Conservation (phyloP, 2,797 vertebrate genomes). For the Borostomias antarcticus region DNA sequence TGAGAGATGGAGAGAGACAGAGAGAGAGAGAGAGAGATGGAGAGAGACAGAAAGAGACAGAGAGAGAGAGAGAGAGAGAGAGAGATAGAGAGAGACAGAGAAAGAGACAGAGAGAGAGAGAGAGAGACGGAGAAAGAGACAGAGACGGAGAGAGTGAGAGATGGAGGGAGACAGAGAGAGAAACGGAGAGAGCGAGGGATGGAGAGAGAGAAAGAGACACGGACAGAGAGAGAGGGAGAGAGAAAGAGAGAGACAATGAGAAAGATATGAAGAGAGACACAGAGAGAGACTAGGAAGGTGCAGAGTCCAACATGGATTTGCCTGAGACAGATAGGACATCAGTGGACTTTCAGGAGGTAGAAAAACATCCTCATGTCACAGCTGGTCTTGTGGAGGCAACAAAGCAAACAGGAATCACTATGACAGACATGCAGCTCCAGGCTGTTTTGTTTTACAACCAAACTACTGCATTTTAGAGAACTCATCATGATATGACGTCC, state of each 20-base stretch:
- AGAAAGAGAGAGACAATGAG: too few species aligned
- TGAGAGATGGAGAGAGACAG: neutral
- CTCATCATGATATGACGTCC: neutral
- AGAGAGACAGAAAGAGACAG: neutral
- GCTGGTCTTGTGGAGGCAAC: neutral
- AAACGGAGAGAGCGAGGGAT: too few species aligned
- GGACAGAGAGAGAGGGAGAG: too few species aligned
- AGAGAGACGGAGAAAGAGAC: neutral
- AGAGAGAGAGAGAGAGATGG: neutral
- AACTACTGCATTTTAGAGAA: neutral
- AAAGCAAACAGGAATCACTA: constrained; percentile 2
- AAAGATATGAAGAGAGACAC: too few species aligned
- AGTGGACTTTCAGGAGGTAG: neutral
- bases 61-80: too few species aligned
- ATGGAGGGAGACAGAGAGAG: too few species aligned
- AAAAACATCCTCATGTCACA: neutral
- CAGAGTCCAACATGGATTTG: neutral
- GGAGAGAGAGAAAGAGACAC: too few species aligned
- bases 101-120: neutral
- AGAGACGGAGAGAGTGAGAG: too few species aligned
- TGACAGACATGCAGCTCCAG: neutral
- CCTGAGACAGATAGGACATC: neutral
- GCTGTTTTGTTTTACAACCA: neutral
- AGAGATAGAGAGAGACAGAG: too few species aligned
- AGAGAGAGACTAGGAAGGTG: neutral